A percentile compares a stretch with the other conserved stretches of the same genome.
These are phyloP conservation scores for Bufo gargarizans DNA, from an alignment of 2,113 vertebrate species.

Conservation along the genomic window DNA sequence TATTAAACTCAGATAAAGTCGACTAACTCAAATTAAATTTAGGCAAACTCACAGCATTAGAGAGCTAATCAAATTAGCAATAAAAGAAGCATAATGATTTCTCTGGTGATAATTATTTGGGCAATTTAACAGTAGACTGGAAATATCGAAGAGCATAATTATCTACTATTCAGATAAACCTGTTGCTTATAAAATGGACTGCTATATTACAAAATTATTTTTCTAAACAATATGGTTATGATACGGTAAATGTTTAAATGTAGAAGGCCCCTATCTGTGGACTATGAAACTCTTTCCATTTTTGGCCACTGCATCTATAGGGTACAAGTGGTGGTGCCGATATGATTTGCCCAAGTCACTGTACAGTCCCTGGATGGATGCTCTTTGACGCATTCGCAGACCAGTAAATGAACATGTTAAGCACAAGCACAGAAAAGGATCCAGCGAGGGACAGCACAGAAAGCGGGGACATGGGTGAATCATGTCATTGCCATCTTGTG, in stretches of 20 bases:
- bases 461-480: too few species aligned
- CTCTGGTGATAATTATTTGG: conserved; percentile 80
- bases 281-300: not conserved
- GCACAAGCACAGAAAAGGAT: too few species aligned
- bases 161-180: conserved; percentile 63
- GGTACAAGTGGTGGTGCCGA: too few species aligned
- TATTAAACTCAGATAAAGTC: conserved; percentile 42
- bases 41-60: conserved; percentile 61
- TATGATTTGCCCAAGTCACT: too few species aligned
- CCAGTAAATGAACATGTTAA: too few species aligned
- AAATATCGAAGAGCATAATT: conserved; percentile 64
- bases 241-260: not conserved
- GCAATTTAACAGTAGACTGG: conserved; percentile 78
- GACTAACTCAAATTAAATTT: conserved; percentile 65
- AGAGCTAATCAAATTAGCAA: conserved; percentile 76
- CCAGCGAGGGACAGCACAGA: too few species aligned
- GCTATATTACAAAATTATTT: not conserved
- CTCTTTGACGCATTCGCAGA: too few species aligned
- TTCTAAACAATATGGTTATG: not conserved
- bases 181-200: conserved; percentile 3
- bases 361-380: too few species aligned
- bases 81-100: conserved; percentile 80
- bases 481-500: too few species aligned
- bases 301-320: too few species aligned
- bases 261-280: not conserved